Conservation (phyloP, 2,888 invertebrate species). For the Lissocephala sabroskyi region DNA sequence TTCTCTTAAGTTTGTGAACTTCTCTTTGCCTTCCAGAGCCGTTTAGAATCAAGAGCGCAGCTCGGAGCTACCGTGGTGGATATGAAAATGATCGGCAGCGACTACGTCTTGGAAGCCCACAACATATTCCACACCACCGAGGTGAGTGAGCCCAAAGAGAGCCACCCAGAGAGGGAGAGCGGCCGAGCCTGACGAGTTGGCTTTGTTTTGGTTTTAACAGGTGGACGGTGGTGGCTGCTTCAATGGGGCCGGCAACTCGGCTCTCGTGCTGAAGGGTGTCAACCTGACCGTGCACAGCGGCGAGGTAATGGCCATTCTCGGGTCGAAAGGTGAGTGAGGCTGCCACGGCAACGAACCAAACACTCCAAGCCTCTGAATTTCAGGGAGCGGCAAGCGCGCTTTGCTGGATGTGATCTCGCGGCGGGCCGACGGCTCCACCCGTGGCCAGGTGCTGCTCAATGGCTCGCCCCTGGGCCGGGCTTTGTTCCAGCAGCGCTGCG, state of each 20-base stretch:
- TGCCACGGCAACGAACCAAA: too few relatives aligned
- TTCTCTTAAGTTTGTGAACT: too few relatives aligned
- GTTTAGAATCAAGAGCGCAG: constrained; percentile 22
- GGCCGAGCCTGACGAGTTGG: constrained; percentile 25
- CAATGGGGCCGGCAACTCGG: constrained; percentile 85
- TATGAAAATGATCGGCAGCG: constrained; percentile 82
- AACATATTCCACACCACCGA: constrained; percentile 92
- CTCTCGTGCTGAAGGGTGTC: constrained; percentile 92
- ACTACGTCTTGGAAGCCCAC: constrained; percentile 88
- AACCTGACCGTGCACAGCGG: constrained; percentile 92
- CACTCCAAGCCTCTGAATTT: neutral
- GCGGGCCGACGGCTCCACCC: constrained; percentile 84
- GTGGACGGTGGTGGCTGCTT: constrained; percentile 85
- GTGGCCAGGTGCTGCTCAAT: constrained; percentile 92
- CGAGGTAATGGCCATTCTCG: constrained; percentile 93
- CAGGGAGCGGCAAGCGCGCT: constrained; percentile 95
- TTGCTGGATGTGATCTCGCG: constrained; percentile 92
- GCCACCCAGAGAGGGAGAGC: constrained; percentile 2
- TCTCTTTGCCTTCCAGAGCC: constrained; percentile 9
- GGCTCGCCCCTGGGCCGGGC: constrained; percentile 86
- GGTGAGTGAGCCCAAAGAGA: constrained; percentile 73
- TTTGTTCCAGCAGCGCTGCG: constrained; percentile 88
- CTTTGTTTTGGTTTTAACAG: constrained; percentile 71
- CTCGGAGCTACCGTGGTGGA: constrained; percentile 19
- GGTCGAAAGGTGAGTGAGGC: constrained; percentile 86